phyloP scores from a whole-genome alignment of 1,140 invertebrate species.

The Ips typographus region DNA sequence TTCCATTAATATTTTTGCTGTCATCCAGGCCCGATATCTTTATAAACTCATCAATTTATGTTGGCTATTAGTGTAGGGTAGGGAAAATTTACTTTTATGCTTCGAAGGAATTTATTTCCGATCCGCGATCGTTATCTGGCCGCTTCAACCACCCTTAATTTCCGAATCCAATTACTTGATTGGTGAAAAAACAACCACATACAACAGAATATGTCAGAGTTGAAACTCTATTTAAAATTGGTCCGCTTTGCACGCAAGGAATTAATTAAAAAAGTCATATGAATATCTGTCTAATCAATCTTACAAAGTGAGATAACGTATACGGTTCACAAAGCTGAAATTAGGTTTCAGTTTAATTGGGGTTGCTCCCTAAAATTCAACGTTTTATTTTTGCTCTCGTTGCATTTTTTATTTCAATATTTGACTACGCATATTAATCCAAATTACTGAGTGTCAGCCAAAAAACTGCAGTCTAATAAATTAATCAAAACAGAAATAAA shows the following conservation, averaged over 20 bases:
- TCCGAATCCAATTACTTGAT: constrained; percentile 16
- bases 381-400: too few species aligned
- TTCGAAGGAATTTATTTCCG: not conserved
- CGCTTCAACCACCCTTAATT: not conserved
- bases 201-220: constrained; percentile 18
- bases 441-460: not conserved
- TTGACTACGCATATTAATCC: not conserved
- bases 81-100: constrained; percentile 1
- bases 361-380: too few species aligned
- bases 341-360: not conserved
- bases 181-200: not conserved
- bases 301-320: constrained; percentile 22
- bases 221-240: constrained; percentile 24
- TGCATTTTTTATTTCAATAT: too few species aligned
- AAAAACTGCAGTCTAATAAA: constrained; percentile 4
- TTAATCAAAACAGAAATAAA: constrained; percentile 4
- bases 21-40: constrained; percentile 28
- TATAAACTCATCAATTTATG: constrained; percentile 32
- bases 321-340: constrained; percentile 5
- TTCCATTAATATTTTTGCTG: constrained; percentile 36
- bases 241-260: constrained; percentile 20
- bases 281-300: constrained; percentile 30
- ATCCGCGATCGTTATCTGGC: not conserved
- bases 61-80: constrained; percentile 1
- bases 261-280: constrained; percentile 29